phyloP scores from a whole-genome alignment of 1,140 invertebrate species.

The Dinoponera quadriceps region DNA sequence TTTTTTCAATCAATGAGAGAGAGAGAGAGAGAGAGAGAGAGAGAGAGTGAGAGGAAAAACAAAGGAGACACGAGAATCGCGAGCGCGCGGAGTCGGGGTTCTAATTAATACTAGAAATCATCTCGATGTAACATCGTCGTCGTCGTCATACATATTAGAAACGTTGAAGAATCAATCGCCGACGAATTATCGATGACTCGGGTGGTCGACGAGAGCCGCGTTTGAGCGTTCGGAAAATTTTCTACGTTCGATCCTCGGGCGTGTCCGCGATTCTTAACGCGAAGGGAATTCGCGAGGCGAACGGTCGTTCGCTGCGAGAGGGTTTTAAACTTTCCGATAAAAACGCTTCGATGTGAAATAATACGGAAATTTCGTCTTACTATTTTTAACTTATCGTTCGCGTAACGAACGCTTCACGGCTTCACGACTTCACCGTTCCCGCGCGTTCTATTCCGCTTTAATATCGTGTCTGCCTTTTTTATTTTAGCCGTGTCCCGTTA shows the following conservation, averaged over 20 bases:
- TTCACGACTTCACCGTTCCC: no score
- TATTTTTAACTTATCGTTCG: conserved; percentile 30
- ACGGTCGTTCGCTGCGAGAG: conserved; percentile 7
- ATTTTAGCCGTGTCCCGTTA: background rate
- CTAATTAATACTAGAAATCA: background rate
- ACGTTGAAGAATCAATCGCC: background rate
- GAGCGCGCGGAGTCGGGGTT: background rate
- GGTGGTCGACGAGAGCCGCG: background rate
- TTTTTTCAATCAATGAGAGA: conserved; percentile 41
- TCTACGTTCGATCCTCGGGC: background rate
- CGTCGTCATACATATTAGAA: background rate
- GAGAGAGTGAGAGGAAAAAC: no score
- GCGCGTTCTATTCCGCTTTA: background rate
- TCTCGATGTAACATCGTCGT: background rate
- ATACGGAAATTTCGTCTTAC: conserved; percentile 49
- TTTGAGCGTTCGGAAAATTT: background rate
- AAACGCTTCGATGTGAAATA: conserved; percentile 44
- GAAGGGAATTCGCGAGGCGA: conserved; percentile 9
- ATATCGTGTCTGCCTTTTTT: conserved; percentile 18
- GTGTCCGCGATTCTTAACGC: conserved; percentile 15
- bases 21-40: no score
- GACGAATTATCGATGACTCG: conserved; percentile 1
- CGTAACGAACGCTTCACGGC: conserved; percentile 18
- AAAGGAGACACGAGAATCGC: background rate
- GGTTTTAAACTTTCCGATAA: conserved; percentile 41